Evolutionary conservation across 1,140 invertebrate species (phyloP), one percentile per base, ranked within the genome.

Genomic region (Drosophila sp.): DNA sequence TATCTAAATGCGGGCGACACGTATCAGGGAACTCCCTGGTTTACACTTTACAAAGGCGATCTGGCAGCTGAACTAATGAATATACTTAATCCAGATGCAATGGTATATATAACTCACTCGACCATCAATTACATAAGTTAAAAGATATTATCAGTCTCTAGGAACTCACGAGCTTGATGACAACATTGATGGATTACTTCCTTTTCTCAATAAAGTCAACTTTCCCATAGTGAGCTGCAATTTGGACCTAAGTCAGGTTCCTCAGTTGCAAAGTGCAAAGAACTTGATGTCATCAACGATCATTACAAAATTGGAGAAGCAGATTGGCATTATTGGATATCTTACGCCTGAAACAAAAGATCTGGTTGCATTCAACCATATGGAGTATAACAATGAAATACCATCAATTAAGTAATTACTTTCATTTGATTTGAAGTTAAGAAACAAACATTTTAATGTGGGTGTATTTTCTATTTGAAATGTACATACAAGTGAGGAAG

Each of bases 111-210:
- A 5, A 6, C 27, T 41, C 6, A 4, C 2, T 9, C 21, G 8
- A 21, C 1, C 21, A 21, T 40, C 5, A 29, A 5, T 16, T 45
- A 5, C 4, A 25, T 48, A 11, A 13, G 2, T 25, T 14, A 0
- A n/a, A 45, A 5, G 27, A 16, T 0, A 16, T 29, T 5, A 3
- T 4, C 92, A 98, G 97, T 95, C 95, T 13, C 92, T 99, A 48
- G 98, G 98, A 29, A 98, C 98, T 89, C 97, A 99, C 83, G 98
- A 99, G 91, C 98, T 99, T 81, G 97, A 98, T 87, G 94, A 96
- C 46, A 96, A 96, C 0, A 92, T 96, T 0, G 87, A 90, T 0
- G 96, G 95, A 5, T 86, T 98, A 1, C 92, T 94, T 2, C 95
- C 96, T 0, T 98, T 97, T 87, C 89, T 98, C 1, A 89, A 95